A percentile compares a stretch with the other conserved stretches of the same genome.
These are phyloP conservation scores for Nansenia antarctica DNA, from an alignment of 2,113 vertebrate genomes.

Conservation along the genomic window DNA sequence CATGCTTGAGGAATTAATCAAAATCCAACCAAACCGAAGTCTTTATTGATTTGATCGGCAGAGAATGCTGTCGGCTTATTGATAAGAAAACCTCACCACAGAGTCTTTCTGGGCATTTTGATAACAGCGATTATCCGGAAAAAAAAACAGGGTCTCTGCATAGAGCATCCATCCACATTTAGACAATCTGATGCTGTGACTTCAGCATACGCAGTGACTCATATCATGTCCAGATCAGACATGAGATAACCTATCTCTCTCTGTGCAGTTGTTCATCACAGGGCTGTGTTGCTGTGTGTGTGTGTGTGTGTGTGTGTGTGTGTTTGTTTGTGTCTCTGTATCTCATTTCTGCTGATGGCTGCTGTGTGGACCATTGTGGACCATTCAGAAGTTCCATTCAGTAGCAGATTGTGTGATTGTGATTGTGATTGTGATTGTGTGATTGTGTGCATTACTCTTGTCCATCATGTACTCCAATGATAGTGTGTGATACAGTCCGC, in stretches of 20 bases:
- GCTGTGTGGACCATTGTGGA: no score
- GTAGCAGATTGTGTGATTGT: no score
- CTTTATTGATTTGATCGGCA: no score
- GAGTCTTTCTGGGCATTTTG: no score
- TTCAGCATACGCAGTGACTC: neutral
- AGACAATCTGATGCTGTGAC: neutral
- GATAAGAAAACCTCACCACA: no score
- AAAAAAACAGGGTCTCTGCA: neutral
- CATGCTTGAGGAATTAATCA: no score
- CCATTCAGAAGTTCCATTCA: no score
- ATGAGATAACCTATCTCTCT: conserved; percentile 7
- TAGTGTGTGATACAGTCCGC: conserved; percentile 13
- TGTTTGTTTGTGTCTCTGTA: neutral
- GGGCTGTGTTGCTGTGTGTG: conserved; percentile 9
- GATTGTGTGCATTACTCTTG: neutral
- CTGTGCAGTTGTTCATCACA: conserved; percentile 18
- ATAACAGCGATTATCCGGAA: no score
- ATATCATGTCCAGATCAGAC: conserved; percentile 19
- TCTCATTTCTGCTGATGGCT: conserved; percentile 4
- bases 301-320: neutral
- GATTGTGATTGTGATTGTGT: no score
- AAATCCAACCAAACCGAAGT: no score
- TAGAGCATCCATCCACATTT: neutral
- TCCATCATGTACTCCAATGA: conserved; percentile 27
- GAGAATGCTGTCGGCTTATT: no score